Percentiles rank a stretch among this genome's conserved stretches.
Evolutionary conservation across 1,140 invertebrate species (phyloP).

Genomic region (Hesperophylax magnus): DNA sequence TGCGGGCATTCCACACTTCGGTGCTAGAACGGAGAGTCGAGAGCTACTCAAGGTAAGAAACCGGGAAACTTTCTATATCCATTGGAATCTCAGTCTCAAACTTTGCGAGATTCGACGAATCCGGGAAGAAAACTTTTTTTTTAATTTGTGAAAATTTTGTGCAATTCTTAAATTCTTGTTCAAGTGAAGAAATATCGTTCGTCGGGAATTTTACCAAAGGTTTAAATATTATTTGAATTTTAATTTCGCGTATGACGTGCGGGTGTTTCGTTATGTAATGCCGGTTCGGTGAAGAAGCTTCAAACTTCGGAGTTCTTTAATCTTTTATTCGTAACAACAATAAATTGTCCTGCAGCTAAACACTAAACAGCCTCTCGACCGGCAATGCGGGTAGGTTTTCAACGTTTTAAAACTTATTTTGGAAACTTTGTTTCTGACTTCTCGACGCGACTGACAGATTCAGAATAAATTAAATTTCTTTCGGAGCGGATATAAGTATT

Average conservation of each 20-base stretch:
- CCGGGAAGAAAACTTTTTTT: constrained; percentile 22
- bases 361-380: too few relatives aligned
- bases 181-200: too few relatives aligned
- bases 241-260: constrained; percentile 9
- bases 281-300: constrained; percentile 4
- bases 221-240: background rate
- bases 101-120: background rate
- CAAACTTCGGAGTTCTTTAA: background rate
- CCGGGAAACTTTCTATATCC: constrained; percentile 19
- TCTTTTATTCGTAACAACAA: too few relatives aligned
- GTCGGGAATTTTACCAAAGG: too few relatives aligned
- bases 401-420: too few relatives aligned
- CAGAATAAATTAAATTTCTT: too few relatives aligned
- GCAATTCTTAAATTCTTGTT: background rate
- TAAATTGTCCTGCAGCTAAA: too few relatives aligned
- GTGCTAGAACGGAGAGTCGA: constrained; percentile 46
- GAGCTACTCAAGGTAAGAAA: constrained; percentile 49
- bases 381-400: too few relatives aligned
- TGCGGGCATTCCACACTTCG: constrained; percentile 52
- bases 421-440: too few relatives aligned
- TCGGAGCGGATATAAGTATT: too few relatives aligned
- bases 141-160: constrained; percentile 15
- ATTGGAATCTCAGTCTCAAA: background rate
- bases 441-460: too few relatives aligned
- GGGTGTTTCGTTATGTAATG: constrained; percentile 29